Base-by-base conservation (phyloP, 1,140 invertebrate species). In the Leptonema lineaticorne region DNA sequence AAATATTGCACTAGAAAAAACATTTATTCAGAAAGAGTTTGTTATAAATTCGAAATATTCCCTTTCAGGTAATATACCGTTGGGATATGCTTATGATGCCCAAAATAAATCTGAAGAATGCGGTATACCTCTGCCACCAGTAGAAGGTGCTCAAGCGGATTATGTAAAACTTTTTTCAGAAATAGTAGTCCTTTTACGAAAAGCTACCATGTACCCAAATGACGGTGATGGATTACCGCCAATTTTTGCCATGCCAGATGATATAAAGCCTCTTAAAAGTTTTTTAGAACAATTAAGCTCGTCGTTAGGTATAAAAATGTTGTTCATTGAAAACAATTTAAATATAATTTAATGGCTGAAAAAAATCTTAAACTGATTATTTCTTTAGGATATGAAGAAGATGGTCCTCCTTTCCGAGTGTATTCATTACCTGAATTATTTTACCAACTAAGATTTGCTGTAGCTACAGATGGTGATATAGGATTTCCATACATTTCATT, bases 341-440 rank as follows among this genome's bases (percentile, higher is more conserved):
- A n/a, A n/a, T n/a, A n/a, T n/a, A n/a, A n/a, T n/a, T n/a, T n/a
- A n/a, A n/a, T n/a, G n/a, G n/a, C n/a, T n/a, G n/a, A n/a, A n/a
- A n/a, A n/a, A n/a, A n/a, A n/a, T n/a, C n/a, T n/a, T n/a, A n/a
- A n/a, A n/a, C n/a, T n/a, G n/a, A n/a, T n/a, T n/a, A n/a, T n/a
- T n/a, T n/a, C n/a, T 20, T 48, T 14, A 48, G 6, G 6, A 48
- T 48, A 48, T 48, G 1, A 22, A 63, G 60, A 74, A 77, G 78
- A 8, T 1, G 63, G 56, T 18, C 7, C 27, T 46, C 2, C 18
- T 2, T 64, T 66, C 22, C 11, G 24, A 29, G 50, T 57, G 2
- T 66, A 33, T n/a, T 5, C 11, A 1, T 11, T 41, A n/a, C 16
- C n/a, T 26, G 20, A 20, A 50, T 29, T 50, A 2, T 50, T 45